phyloP scores from a whole-genome alignment of 1,140 invertebrate species.

The Nasonia vitripennis region DNA sequence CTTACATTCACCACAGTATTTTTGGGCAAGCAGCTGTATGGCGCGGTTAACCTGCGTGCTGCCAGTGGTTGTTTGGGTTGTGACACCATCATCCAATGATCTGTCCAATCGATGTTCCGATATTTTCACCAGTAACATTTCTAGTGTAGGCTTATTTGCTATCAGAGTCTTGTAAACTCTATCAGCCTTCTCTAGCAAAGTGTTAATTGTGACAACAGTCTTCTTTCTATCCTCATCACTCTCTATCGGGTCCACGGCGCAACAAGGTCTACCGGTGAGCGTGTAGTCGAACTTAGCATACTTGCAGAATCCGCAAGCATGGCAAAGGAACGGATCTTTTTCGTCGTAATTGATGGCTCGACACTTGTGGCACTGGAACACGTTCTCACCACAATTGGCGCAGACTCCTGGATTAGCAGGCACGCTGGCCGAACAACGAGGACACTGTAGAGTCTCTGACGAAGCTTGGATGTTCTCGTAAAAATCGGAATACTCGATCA shows the following conservation, averaged over 20 bases:
- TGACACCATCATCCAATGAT: constrained; percentile 77
- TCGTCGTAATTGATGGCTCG: constrained; percentile 99
- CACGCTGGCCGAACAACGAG: constrained; percentile 95
- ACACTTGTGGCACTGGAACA: constrained; percentile 98
- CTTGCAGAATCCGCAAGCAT: constrained; percentile 99
- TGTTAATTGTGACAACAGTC: constrained; percentile 93
- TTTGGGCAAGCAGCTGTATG: constrained; percentile 91
- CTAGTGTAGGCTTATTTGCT: constrained; percentile 91
- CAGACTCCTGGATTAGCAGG: constrained; percentile 98
- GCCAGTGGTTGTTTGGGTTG: constrained; percentile 66
- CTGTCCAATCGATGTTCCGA: constrained; percentile 84
- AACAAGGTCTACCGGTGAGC: constrained; percentile 91
- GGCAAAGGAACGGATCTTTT: constrained; percentile 98
- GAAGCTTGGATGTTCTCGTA: constrained; percentile 89
- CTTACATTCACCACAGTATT: constrained; percentile 96
- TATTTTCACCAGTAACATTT: constrained; percentile 87
- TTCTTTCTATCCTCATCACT: constrained; percentile 97
- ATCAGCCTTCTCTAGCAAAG: constrained; percentile 94
- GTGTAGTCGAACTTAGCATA: constrained; percentile 99
- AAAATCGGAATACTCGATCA: constrained; percentile 99
- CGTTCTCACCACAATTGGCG: constrained; percentile 98
- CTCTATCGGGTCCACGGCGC: constrained; percentile 97
- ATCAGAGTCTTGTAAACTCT: constrained; percentile 93
- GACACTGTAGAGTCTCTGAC: constrained; percentile 96
- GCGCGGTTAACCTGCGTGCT: constrained; percentile 86